These are phyloP conservation scores for Corydoras maculifer DNA, from an alignment of 2,113 vertebrate genomes.

Conservation along the genomic window DNA sequence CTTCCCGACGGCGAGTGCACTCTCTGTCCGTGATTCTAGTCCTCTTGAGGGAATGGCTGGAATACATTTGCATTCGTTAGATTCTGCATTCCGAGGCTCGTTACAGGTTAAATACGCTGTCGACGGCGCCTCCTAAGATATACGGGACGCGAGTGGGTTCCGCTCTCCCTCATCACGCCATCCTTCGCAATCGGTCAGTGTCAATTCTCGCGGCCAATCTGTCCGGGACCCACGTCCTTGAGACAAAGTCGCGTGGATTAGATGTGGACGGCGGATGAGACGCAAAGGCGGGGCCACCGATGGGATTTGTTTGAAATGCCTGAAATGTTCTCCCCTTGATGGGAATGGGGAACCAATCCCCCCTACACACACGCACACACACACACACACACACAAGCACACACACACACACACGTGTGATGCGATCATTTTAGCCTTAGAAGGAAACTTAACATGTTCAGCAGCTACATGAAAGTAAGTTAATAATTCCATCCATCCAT, in stretches of 20 bases:
- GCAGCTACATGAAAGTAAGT: too few species aligned
- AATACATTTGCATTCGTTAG: constrained; percentile 17
- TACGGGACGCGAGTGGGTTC: not conserved
- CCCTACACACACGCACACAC: too few species aligned
- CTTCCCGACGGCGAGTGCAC: constrained; percentile 26
- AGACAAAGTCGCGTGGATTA: constrained; percentile 49
- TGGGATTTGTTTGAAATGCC: constrained; percentile 28
- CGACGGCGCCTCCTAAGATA: not conserved
- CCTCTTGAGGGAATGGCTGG: constrained; percentile 13
- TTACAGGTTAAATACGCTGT: constrained; percentile 2
- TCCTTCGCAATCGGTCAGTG: constrained; percentile 8
- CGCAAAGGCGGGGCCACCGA: constrained; percentile 24
- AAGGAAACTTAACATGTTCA: too few species aligned
- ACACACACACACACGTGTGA: too few species aligned
- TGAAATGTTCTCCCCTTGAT: too few species aligned
- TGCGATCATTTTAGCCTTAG: too few species aligned
- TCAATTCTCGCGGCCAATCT: constrained; percentile 42
- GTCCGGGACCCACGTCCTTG: constrained; percentile 43
- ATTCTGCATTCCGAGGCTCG: not conserved
- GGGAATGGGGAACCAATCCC: too few species aligned
- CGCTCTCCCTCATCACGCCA: not conserved
- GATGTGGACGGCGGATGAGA: constrained; percentile 29
- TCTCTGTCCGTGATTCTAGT: constrained; percentile 15
- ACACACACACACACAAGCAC: too few species aligned
- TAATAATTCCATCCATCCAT: too few species aligned